Base-by-base conservation (phyloP, 2,113 vertebrate genomes). In the Microcebus lehilahytsara region DNA sequence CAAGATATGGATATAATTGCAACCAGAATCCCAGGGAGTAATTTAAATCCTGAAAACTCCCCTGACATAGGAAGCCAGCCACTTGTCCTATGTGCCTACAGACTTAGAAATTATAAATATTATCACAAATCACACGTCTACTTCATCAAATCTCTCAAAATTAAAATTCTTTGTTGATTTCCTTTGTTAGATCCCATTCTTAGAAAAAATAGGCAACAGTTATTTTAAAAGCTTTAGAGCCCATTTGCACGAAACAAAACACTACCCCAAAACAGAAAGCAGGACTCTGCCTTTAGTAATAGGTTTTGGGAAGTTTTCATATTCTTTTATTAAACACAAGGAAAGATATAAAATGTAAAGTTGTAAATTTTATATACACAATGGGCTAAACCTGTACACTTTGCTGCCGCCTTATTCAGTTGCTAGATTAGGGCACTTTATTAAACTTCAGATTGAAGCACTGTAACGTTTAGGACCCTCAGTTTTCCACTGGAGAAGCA, bases 401-500 rank as follows among this genome's bases (percentile, higher is more conserved):
- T 90, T 72, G 80, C 17, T 75, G 37, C 17, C 75, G 10, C 56
- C 79, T 96, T 34, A 23, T 66, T 97, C 89, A 95, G 74, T 79
- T 64, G 75, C 58, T 75, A 40, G 22, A 85, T 17, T 89, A 86
- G 96, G n/a, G 16, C 6, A n/a, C 64, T 34, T 34, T 90, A 51
- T 62, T 78, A 72, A 12, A 42, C 51, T 49, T 96, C 60, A 77
- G 2, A 6, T 20, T 53, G 58, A 93, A 90, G 85, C 32, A 5
- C 20, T 93, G 27, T 53, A 89, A 72, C 85, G 51, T 64, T 93
- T 49, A 85, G 89, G 95, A 92, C 74, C 51, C 16, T 90, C 60
- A 9, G 53, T 62, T 96, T 87, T 95, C 96, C 85, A 20, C 4
- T 80, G 83, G 91, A 85, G 95, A 96, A 85, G 7, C 2, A 87